phyloP scores from a whole-genome alignment of 2,797 vertebrate species.

The Pseudochromis fuscus region DNA sequence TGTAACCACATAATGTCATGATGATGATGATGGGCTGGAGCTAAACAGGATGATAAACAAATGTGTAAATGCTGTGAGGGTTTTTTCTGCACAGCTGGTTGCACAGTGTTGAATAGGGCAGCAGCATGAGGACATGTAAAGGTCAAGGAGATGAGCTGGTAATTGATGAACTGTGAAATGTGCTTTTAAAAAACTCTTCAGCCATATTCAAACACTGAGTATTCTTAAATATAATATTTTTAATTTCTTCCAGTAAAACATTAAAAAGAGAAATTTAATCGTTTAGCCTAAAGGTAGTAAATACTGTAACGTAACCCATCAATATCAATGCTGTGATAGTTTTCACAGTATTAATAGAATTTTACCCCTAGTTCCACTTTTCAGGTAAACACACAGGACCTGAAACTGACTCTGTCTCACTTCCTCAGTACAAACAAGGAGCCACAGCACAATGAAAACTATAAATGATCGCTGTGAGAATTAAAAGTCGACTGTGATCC shows the following conservation, averaged over 20 bases:
- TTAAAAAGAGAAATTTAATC: too few species aligned
- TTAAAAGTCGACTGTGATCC: constrained; percentile 29
- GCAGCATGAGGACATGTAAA: constrained; percentile 27
- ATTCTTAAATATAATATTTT: too few species aligned
- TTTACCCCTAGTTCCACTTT: background rate
- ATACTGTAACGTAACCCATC: background rate
- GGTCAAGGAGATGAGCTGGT: constrained; percentile 49
- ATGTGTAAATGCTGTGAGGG: constrained; percentile 29
- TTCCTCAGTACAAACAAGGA: constrained; percentile 33
- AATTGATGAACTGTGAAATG: constrained; percentile 31
- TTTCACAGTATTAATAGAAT: background rate
- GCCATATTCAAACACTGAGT: too few species aligned
- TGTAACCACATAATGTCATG: constrained; percentile 66
- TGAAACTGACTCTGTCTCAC: constrained; percentile 34
- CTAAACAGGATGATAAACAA: constrained; percentile 51
- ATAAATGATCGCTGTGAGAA: constrained; percentile 20
- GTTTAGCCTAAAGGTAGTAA: too few species aligned
- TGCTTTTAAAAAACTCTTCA: constrained; percentile 11
- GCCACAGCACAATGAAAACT: constrained; percentile 18
- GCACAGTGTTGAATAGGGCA: constrained; percentile 4
- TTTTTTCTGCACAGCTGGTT: constrained; percentile 25
- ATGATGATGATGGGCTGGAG: constrained; percentile 60
- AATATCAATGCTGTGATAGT: background rate
- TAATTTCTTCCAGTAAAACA: too few species aligned
- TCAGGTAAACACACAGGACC: background rate